phyloP scores from a whole-genome alignment of 2,797 vertebrate genomes.

The Galaxias olidus region DNA sequence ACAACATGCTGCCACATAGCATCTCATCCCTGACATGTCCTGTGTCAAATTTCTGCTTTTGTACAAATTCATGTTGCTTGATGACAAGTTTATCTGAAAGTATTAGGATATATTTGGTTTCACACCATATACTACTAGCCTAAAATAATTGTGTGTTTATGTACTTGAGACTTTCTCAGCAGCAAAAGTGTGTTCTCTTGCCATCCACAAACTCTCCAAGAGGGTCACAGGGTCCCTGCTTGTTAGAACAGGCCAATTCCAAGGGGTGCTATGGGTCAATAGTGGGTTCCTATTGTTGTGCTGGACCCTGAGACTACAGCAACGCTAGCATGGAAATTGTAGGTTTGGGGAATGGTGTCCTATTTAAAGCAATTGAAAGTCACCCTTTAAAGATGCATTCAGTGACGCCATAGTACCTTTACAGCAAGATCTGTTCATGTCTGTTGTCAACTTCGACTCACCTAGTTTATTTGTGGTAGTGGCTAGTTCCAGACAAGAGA shows the following conservation, averaged over 20 bases:
- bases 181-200: neutral
- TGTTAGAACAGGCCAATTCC: neutral
- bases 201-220: slow-evolving; percentile 4
- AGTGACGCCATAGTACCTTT: too few relatives aligned
- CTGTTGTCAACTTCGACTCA: too few relatives aligned
- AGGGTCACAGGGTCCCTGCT: slow-evolving; percentile 2
- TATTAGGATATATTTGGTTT: neutral
- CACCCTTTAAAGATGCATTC: too few relatives aligned
- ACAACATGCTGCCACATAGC: neutral
- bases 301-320: too few relatives aligned
- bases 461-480: too few relatives aligned
- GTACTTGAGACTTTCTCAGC: neutral
- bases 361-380: too few relatives aligned
- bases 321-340: too few relatives aligned
- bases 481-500: too few relatives aligned
- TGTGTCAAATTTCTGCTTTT: neutral
- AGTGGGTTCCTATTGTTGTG: too few relatives aligned
- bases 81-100: neutral
- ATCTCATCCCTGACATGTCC: neutral
- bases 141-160: too few relatives aligned
- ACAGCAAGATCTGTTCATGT: too few relatives aligned
- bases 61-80: neutral
- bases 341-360: too few relatives aligned
- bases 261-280: slow-evolving; percentile 2
- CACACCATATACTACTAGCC: neutral